Evolutionary conservation across 2,797 vertebrate species (phyloP).

Genomic region (Cirrhinus molitorella): DNA sequence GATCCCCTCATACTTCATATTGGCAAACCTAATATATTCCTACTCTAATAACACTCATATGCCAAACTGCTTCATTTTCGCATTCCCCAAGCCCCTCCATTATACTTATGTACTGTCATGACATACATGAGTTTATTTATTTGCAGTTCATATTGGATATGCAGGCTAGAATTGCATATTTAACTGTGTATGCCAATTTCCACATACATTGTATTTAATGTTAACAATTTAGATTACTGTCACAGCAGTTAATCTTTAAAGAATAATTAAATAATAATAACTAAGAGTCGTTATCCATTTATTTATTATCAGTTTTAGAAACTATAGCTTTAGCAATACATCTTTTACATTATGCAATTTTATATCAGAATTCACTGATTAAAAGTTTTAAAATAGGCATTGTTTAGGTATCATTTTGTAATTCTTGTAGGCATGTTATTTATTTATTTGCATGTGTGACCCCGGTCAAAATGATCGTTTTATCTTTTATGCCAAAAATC

Average conservation of each 20-base stretch:
- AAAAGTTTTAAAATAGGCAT: background rate
- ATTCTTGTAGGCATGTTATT: too few species aligned
- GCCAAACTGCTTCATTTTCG: slow-evolving; percentile 40
- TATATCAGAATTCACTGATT: background rate
- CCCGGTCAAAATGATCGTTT: too few species aligned
- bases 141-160: background rate
- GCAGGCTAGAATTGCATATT: background rate
- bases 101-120: background rate
- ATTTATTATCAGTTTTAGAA: too few species aligned
- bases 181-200: background rate
- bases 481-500: too few species aligned
- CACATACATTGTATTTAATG: background rate
- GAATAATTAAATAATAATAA: too few species aligned
- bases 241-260: background rate
- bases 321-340: background rate
- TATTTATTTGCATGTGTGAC: too few species aligned
- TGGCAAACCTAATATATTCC: background rate
- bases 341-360: background rate
- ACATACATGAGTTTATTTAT: background rate
- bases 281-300: too few species aligned
- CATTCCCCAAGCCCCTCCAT: too few species aligned
- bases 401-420: background rate
- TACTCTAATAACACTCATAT: slow-evolving; percentile 67
- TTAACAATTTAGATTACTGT: background rate
- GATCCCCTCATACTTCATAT: background rate